A percentile compares a stretch with the other conserved stretches of the same genome.
Conservation (phyloP, 2,888 invertebrate genomes). For the Pardosa pseudoannulata region DNA sequence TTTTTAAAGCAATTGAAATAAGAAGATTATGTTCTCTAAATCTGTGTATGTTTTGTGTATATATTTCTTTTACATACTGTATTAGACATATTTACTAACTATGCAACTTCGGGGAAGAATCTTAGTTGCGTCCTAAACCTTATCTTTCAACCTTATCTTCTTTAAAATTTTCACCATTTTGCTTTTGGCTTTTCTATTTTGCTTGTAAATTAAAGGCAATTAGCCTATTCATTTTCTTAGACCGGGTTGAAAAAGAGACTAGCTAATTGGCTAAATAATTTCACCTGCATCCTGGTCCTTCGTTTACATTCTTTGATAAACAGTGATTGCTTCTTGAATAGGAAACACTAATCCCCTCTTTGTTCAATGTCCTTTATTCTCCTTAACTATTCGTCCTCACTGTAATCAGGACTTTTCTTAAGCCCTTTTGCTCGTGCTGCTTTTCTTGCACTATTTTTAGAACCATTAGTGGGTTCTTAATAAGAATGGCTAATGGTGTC, state of each 20-base stretch:
- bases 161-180: no score
- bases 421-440: slow-evolving; percentile 24
- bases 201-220: background rate
- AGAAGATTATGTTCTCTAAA: no score
- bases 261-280: background rate
- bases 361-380: slow-evolving; percentile 47
- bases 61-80: no score
- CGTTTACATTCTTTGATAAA: slow-evolving; percentile 47
- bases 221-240: background rate
- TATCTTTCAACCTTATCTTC: no score
- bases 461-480: slow-evolving; percentile 28
- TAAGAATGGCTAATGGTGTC: slow-evolving; percentile 12
- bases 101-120: no score
- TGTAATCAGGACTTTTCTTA: slow-evolving; percentile 56
- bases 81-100: no score
- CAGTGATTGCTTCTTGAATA: slow-evolving; percentile 51
- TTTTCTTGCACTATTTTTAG: slow-evolving; percentile 31
- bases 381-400: slow-evolving; percentile 38
- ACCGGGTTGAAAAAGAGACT: no score
- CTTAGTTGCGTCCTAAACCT: no score
- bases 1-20: no score
- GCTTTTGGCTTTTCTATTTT: no score
- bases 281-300: background rate
- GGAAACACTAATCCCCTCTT: slow-evolving; percentile 44
- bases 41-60: no score